A percentile compares a stretch with the other conserved stretches of the same genome.
Evolutionary conservation across 2,888 invertebrate genomes (phyloP).

Genomic region (Acrobasis consociella): DNA sequence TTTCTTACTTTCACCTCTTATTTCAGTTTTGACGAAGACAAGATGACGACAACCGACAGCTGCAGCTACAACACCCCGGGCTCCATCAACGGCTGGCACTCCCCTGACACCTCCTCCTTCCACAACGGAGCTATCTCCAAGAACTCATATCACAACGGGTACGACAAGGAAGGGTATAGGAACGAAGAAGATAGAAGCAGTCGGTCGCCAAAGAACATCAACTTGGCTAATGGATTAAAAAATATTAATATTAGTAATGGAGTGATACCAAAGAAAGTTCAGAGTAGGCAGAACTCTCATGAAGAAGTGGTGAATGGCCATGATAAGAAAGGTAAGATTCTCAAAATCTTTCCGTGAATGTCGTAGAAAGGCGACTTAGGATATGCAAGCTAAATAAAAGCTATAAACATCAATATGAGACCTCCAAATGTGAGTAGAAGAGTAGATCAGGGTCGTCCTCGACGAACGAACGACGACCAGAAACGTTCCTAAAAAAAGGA

Average conservation of each 20-base stretch:
- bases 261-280: conserved; percentile 64
- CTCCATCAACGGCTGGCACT: conserved; percentile 83
- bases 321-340: conserved; percentile 61
- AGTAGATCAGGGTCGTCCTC: too few species aligned
- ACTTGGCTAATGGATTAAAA: conserved; percentile 70
- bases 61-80: conserved; percentile 80
- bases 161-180: conserved; percentile 54
- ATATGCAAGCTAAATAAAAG: too few species aligned
- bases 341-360: too few species aligned
- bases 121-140: conserved; percentile 76
- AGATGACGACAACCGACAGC: conserved; percentile 84
- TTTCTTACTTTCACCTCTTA: too few species aligned
- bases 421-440: too few species aligned
- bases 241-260: conserved; percentile 74
- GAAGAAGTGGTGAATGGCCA: conserved; percentile 67
- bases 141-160: conserved; percentile 70
- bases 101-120: conserved; percentile 70
- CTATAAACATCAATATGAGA: too few species aligned
- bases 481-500: too few species aligned
- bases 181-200: conserved; percentile 53
- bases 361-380: too few species aligned
- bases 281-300: conserved; percentile 66
- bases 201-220: conserved; percentile 71
- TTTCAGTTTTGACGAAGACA: conserved; percentile 80
- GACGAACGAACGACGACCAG: too few species aligned